phyloP scores from a whole-genome alignment of 2,797 vertebrate species.

The Leucoraja ocellata region DNA sequence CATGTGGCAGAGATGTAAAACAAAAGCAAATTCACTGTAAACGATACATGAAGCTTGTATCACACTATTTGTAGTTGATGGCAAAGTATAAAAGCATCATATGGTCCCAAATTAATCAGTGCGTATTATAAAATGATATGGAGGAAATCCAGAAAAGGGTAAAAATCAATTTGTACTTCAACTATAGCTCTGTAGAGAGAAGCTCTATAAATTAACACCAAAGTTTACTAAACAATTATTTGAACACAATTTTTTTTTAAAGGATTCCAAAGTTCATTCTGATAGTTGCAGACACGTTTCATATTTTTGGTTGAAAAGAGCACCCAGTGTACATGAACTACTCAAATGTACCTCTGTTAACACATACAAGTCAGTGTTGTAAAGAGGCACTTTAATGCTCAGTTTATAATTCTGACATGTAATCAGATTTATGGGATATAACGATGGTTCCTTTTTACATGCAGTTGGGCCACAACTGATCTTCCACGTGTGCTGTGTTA shows the following conservation, averaged over 20 bases:
- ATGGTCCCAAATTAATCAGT: background rate
- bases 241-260: background rate
- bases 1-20: background rate
- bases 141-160: background rate
- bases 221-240: background rate
- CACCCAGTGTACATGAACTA: background rate
- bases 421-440: background rate
- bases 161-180: background rate
- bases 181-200: background rate
- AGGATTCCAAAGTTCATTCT: background rate
- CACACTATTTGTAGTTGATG: background rate
- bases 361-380: background rate
- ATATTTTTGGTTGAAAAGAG: background rate
- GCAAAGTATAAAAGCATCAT: constrained; percentile 21
- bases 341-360: background rate
- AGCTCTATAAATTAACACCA: constrained; percentile 6
- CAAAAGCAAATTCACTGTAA: background rate
- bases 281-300: background rate
- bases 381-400: background rate
- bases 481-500: background rate
- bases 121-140: background rate
- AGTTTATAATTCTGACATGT: background rate
- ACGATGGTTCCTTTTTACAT: background rate
- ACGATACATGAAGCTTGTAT: background rate
- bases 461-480: background rate